phyloP scores from a whole-genome alignment of 2,113 vertebrate genomes.

The Alectura lathami region DNA sequence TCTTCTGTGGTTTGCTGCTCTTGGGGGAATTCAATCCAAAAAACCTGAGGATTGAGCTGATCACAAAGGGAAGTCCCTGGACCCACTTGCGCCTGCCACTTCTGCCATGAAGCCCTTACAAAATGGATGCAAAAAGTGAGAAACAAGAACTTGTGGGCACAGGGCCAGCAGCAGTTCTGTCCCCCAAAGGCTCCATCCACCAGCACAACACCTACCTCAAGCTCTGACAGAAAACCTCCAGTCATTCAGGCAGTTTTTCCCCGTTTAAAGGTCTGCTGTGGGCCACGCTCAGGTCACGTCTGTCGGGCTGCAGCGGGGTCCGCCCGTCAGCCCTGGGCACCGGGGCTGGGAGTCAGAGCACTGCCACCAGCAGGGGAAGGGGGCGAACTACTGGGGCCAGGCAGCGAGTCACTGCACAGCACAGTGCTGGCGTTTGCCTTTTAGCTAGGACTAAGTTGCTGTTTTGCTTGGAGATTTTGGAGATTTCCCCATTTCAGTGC shows the following conservation, averaged over 20 bases:
- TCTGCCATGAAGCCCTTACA: background rate
- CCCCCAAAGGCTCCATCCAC: background rate
- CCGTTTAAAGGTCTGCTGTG: background rate
- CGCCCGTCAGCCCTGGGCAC: background rate
- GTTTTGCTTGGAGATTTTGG: background rate
- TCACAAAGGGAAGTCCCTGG: too few relatives aligned
- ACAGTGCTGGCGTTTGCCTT: fast-evolving
- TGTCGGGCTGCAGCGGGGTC: background rate
- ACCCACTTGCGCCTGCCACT: fast-evolving
- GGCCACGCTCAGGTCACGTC: fast-evolving
- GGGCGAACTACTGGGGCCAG: background rate
- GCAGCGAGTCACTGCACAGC: fast-evolving
- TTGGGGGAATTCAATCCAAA: background rate
- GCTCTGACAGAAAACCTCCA: fast-evolving
- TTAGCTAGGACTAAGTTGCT: background rate
- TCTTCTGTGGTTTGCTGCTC: background rate
- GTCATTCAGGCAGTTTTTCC: fast-evolving
- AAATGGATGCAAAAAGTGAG: fast-evolving
- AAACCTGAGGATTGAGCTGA: background rate
- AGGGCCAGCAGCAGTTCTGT: fast-evolving
- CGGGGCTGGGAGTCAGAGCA: background rate
- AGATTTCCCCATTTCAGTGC: background rate
- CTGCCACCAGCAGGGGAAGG: constrained; percentile 51
- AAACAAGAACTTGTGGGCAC: background rate
- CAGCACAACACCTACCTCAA: background rate